phyloP scores from a whole-genome alignment of 2,113 vertebrate genomes.

The Dasyornis broadbenti region DNA sequence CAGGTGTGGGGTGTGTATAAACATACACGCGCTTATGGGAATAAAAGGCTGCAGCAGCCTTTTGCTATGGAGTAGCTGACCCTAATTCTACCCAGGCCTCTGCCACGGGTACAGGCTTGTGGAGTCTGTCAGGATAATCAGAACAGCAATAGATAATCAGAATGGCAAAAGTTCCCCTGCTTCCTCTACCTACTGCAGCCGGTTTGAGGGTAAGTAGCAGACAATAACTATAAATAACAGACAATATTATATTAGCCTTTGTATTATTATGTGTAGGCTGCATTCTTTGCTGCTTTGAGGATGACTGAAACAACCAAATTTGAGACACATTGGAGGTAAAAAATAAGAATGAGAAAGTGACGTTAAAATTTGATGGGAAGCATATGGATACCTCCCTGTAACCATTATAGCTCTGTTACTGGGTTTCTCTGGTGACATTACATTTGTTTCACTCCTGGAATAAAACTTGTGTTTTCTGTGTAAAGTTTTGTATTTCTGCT shows the following conservation, averaged over 20 bases:
- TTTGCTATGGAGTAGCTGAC: background rate
- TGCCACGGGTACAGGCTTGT: background rate
- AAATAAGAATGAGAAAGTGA: background rate
- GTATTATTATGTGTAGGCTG: background rate
- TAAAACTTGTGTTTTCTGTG: background rate
- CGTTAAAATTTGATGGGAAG: background rate
- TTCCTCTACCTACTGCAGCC: background rate
- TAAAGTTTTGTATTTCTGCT: background rate
- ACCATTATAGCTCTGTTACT: background rate
- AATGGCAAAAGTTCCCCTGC: background rate
- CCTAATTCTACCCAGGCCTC: background rate
- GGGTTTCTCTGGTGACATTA: background rate
- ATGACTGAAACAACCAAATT: background rate
- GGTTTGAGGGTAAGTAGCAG: background rate
- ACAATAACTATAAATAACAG: background rate
- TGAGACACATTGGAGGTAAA: background rate
- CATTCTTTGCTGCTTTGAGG: background rate
- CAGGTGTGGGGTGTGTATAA: too few species aligned
- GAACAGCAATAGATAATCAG: background rate
- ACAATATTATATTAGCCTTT: background rate
- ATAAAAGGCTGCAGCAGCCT: background rate
- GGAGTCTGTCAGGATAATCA: background rate
- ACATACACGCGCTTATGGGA: background rate
- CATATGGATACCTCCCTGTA: background rate
- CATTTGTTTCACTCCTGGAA: background rate